phyloP scores from a whole-genome alignment of 1,140 invertebrate species.

The Drosophila bocqueti region DNA sequence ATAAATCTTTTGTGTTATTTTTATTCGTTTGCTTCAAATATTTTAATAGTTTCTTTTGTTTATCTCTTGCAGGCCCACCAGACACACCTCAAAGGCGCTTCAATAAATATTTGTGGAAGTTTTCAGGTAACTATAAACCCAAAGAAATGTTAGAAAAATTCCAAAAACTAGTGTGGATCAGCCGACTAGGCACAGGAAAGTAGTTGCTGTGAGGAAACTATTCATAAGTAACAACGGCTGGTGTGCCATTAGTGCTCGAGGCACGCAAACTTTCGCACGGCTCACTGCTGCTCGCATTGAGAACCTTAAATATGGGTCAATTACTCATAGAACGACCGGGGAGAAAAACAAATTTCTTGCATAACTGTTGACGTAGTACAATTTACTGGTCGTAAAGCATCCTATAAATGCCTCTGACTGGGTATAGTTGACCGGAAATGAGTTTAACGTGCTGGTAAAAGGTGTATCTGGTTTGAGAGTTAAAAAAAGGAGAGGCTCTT shows the following conservation, averaged over 20 bases:
- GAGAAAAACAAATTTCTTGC: slow-evolving; percentile 46
- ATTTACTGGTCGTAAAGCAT: slow-evolving; percentile 44
- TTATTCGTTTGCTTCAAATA: slow-evolving; percentile 36
- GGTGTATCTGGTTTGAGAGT: too few species aligned
- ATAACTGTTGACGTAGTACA: slow-evolving; percentile 52
- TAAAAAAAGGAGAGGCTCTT: neutral
- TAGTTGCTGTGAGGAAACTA: slow-evolving; percentile 23
- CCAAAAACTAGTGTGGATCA: slow-evolving; percentile 7
- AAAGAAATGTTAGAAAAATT: neutral
- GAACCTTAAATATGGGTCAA: slow-evolving; percentile 74
- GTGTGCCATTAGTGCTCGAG: slow-evolving; percentile 30
- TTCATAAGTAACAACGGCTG: slow-evolving; percentile 8
- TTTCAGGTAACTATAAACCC: slow-evolving; percentile 56
- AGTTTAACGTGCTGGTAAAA: neutral
- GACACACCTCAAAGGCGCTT: slow-evolving; percentile 38
- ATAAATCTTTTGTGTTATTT: slow-evolving; percentile 43
- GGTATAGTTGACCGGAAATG: slow-evolving; percentile 1
- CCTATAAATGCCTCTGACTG: slow-evolving; percentile 1
- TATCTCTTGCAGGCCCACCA: slow-evolving; percentile 50
- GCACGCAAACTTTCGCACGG: slow-evolving; percentile 60
- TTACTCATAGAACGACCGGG: slow-evolving; percentile 10
- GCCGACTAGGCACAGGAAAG: slow-evolving; percentile 17
- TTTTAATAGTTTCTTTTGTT: slow-evolving; percentile 62
- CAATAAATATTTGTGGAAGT: slow-evolving; percentile 41
- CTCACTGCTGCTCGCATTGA: slow-evolving; percentile 36